Conservation (phyloP, 2,888 invertebrate species). For the Neelides folsomi region DNA sequence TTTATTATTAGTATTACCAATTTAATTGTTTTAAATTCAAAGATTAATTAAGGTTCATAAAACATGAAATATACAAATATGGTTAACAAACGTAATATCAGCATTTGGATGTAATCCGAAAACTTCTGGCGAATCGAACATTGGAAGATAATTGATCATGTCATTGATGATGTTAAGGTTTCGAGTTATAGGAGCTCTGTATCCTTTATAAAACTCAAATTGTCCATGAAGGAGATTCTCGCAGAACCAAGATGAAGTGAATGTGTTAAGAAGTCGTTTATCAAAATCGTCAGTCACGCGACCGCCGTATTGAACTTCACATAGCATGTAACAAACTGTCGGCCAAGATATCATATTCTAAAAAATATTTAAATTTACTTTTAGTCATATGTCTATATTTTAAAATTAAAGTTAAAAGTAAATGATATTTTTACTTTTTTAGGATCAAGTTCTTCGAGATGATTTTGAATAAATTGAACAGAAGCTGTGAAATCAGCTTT, state of each 20-base stretch:
- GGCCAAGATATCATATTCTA: constrained; percentile 81
- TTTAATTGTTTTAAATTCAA: too few relatives aligned
- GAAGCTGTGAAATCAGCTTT: constrained; percentile 92
- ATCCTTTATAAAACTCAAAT: constrained; percentile 87
- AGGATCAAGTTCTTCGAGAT: constrained; percentile 90
- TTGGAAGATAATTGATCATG: constrained; percentile 71
- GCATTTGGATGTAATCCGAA: constrained; percentile 94
- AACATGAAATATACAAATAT: too few relatives aligned
- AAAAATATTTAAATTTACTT: background rate
- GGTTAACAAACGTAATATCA: constrained; percentile 90
- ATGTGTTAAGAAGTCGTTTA: constrained; percentile 73
- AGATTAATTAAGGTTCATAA: too few relatives aligned
- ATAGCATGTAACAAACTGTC: constrained; percentile 93
- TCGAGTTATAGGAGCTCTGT: constrained; percentile 75
- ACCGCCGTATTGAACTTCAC: constrained; percentile 53
- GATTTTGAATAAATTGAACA: constrained; percentile 90
- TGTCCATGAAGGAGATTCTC: constrained; percentile 71
- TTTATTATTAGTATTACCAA: too few relatives aligned
- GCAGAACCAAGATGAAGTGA: constrained; percentile 84
- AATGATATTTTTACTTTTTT: constrained; percentile 50
- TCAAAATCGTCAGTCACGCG: constrained; percentile 86
- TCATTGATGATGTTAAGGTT: constrained; percentile 62
- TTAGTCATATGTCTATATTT: background rate
- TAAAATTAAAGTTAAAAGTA: background rate
- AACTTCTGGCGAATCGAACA: constrained; percentile 82